Conservation (phyloP, 2,888 invertebrate genomes). For the Drosophila flavopinicola region DNA sequence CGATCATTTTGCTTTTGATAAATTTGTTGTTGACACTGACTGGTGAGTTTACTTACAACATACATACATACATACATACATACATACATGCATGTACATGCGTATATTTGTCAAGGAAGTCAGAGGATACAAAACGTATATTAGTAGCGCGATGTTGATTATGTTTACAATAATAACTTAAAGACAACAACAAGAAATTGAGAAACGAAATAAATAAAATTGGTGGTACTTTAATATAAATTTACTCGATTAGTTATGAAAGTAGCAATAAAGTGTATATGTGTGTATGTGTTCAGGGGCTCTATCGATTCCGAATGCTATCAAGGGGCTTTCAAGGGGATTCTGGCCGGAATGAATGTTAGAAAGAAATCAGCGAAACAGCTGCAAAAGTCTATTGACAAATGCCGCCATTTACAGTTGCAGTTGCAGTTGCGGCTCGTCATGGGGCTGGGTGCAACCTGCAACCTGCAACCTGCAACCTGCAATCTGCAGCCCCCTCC, state of each 20-base stretch:
- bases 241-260: too few relatives aligned
- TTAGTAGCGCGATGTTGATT: too few relatives aligned
- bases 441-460: not conserved
- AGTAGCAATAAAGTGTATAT: slow-evolving; percentile 2
- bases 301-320: not conserved
- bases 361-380: slow-evolving; percentile 27
- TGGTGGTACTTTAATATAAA: too few relatives aligned
- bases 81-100: too few relatives aligned
- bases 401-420: slow-evolving; percentile 10
- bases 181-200: too few relatives aligned
- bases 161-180: too few relatives aligned
- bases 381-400: slow-evolving; percentile 23
- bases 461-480: not conserved
- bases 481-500: not conserved
- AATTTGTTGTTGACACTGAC: too few relatives aligned
- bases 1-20: not conserved
- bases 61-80: not conserved
- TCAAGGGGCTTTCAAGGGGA: not conserved
- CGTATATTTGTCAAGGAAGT: too few relatives aligned
- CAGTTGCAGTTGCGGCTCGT: slow-evolving; percentile 11
- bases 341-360: slow-evolving; percentile 11
- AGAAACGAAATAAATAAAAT: too few relatives aligned
- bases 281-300: not conserved
- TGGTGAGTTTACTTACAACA: not conserved
- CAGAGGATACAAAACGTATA: too few relatives aligned